Conservation (phyloP, 1,140 invertebrate genomes). For the Pseudomyrmex gracilis region DNA sequence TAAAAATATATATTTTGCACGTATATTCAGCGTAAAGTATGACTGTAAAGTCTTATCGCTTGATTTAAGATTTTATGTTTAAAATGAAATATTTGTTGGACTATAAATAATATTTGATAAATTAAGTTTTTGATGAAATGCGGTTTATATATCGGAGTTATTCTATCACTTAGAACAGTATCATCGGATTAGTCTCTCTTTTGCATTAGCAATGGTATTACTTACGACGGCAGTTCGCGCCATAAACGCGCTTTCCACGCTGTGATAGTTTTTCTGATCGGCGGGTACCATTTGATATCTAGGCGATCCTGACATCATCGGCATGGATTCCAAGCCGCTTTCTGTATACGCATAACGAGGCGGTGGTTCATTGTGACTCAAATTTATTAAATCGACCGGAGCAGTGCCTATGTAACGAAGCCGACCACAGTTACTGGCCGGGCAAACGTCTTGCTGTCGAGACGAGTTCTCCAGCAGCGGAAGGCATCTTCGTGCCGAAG, state of each 20-base stretch:
- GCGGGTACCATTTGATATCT: conserved; percentile 78
- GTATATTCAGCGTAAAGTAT: too few relatives aligned
- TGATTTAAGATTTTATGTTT: too few relatives aligned
- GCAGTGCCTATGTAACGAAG: conserved; percentile 77
- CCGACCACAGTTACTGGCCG: conserved; percentile 79
- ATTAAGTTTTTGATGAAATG: too few relatives aligned
- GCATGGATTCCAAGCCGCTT: conserved; percentile 77
- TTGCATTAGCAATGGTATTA: conserved; percentile 13
- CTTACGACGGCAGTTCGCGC: conserved; percentile 84
- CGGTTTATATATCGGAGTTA: too few relatives aligned
- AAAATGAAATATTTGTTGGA: too few relatives aligned
- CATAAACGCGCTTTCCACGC: conserved; percentile 83
- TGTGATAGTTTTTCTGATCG: conserved; percentile 77
- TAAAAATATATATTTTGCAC: too few relatives aligned
- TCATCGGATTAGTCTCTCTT: not conserved
- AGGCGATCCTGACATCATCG: conserved; percentile 79
- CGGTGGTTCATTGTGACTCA: conserved; percentile 71
- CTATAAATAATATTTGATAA: too few relatives aligned
- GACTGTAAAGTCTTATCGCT: too few relatives aligned
- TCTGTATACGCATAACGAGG: conserved; percentile 79
- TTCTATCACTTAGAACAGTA: too few relatives aligned
- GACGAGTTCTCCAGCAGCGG: conserved; percentile 79
- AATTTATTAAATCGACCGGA: conserved; percentile 70
- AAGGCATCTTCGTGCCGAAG: conserved; percentile 82
- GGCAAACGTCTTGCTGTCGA: conserved; percentile 75